Evolutionary conservation across 2,888 invertebrate species (phyloP).

Genomic region (Chymomyza amoena): DNA sequence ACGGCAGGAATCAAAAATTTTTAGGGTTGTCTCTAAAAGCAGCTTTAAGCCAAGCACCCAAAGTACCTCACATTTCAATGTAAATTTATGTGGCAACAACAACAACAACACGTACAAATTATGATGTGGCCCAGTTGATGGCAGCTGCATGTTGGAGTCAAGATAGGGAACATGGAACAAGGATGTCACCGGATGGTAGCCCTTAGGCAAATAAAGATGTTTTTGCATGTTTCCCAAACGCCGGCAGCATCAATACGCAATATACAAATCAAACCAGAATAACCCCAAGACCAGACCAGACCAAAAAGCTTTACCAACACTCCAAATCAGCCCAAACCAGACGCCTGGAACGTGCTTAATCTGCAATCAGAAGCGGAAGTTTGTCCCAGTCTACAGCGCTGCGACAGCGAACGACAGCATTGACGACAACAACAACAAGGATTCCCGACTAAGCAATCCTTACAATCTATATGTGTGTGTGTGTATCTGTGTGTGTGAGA

Average conservation of each 20-base stretch:
- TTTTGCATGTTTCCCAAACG: slow-evolving; percentile 57
- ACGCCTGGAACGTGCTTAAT: slow-evolving; percentile 67
- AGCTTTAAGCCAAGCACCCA: neutral
- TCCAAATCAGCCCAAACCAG: slow-evolving; percentile 26
- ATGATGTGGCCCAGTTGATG: slow-evolving; percentile 44
- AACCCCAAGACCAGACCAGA: neutral
- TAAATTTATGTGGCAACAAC: slow-evolving; percentile 27
- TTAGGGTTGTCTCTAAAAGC: slow-evolving; percentile 30
- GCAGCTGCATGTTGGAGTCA: neutral
- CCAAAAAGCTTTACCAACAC: neutral
- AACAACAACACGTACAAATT: slow-evolving; percentile 21
- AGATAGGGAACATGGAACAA: neutral
- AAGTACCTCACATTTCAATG: slow-evolving; percentile 16
- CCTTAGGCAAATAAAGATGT: slow-evolving; percentile 60
- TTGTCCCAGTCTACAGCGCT: slow-evolving; percentile 41
- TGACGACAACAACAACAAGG: slow-evolving; percentile 18
- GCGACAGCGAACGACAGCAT: slow-evolving; percentile 10
- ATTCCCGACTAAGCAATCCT: neutral
- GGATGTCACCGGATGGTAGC: slow-evolving; percentile 38
- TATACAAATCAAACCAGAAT: slow-evolving; percentile 35
- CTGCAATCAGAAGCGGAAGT: slow-evolving; percentile 73
- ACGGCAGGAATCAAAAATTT: neutral
- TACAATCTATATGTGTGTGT: slow-evolving; percentile 4
- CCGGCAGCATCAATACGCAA: slow-evolving; percentile 68
- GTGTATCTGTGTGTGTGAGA: neutral